phyloP scores from a whole-genome alignment of 2,113 vertebrate species.

The Glaucidium brasilianum region DNA sequence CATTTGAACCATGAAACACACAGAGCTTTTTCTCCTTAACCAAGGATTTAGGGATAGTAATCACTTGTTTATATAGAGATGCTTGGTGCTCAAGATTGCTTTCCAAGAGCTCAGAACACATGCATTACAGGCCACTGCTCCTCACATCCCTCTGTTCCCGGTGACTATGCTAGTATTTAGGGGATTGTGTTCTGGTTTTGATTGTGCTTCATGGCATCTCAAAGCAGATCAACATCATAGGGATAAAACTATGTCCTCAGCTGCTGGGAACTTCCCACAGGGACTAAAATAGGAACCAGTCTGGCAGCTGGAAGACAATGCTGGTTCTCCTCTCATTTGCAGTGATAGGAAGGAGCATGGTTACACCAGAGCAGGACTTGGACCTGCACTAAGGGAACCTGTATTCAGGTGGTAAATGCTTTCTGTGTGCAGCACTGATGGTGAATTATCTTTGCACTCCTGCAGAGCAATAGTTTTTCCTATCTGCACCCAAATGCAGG shows the following conservation, averaged over 20 bases:
- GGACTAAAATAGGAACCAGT: background rate
- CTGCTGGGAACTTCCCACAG: background rate
- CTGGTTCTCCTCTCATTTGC: background rate
- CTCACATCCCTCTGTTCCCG: background rate
- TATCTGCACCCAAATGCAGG: background rate
- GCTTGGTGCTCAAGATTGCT: background rate
- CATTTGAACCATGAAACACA: background rate
- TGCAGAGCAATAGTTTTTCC: background rate
- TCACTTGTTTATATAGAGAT: background rate
- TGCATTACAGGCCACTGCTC: background rate
- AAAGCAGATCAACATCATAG: background rate
- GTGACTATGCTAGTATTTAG: background rate
- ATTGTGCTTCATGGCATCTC: background rate
- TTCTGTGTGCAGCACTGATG: accelerated
- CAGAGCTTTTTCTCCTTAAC: background rate
- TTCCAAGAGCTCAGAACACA: background rate
- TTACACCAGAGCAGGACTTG: background rate
- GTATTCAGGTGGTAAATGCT: background rate
- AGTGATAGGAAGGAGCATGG: background rate
- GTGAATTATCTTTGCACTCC: background rate
- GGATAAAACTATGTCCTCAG: background rate
- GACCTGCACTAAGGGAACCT: background rate
- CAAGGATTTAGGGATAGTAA: background rate
- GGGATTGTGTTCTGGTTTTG: background rate
- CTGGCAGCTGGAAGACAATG: background rate